Base-by-base conservation (phyloP, 2,888 invertebrate species). In the Tubiluchus corallicola region DNA sequence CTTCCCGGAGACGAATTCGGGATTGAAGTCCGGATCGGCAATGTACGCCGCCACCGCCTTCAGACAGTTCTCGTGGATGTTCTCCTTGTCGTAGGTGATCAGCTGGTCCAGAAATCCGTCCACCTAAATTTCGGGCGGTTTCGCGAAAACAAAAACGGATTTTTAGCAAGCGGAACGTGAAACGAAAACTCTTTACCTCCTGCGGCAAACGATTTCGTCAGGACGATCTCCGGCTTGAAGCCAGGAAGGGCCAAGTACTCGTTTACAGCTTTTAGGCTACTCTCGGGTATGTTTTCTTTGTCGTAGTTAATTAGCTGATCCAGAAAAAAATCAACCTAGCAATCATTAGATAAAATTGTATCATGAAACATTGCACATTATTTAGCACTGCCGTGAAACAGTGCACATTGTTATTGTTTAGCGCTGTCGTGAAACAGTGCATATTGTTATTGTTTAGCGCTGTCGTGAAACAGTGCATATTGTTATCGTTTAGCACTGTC, bases 211-310 rank as follows among this genome's bases (percentile, higher is more conserved):
- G 92, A 92, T 65, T 94, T 94, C 0, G 79, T 78, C 55, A 79
- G 70, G 3, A 94, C 76, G 55, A 88, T 85, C 55, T 94, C 92
- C 2, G 90, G 87, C 61, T 90, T 84, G 64, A 94, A 94, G 65
- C 92, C 90, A 0, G 84, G 75, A 66, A 90, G 84, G 57, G 83
- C 82, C 0, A 92, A 68, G 59, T 88, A 92, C 0, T 88, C 88
- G 55, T 85, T 83, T 48, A 92, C 85, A 1, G 90, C 83, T 66
- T 90, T 90, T 21, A 80, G 83, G 46, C 90, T 82, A 61, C 85
- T 84, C 1, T 88, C 84, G 60, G 88, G 92, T 52, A 94, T 90
- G 58, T 90, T 87, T 68, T 94, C 90, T 62, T 94, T 94, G 60
- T 94, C 90, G 61, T 92, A 90, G 60, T 79, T 81, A 42, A 87